phyloP scores from a whole-genome alignment of 2,888 invertebrate genomes.

The Mactromeris polynyma region DNA sequence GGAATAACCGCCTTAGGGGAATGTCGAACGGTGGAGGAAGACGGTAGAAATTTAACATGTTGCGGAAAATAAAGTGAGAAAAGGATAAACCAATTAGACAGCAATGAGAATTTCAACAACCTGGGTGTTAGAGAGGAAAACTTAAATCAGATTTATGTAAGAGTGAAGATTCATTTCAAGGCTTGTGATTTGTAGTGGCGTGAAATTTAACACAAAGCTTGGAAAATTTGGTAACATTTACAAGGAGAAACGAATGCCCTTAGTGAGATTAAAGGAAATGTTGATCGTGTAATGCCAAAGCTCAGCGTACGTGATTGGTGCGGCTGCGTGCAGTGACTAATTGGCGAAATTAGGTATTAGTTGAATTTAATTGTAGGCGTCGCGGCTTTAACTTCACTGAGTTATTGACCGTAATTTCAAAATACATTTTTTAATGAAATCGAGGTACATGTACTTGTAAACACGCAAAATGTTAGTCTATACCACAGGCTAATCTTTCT shows the following conservation, averaged over 20 bases:
- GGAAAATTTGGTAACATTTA: neutral
- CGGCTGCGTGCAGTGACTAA: neutral
- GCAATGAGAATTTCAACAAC: neutral
- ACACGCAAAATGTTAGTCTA: too few relatives aligned
- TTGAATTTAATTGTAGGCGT: neutral
- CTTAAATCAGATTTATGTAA: neutral
- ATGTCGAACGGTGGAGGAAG: neutral
- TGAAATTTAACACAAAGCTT: neutral
- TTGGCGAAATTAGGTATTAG: neutral
- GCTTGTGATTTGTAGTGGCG: neutral
- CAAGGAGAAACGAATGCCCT: neutral
- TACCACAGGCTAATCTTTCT: too few relatives aligned
- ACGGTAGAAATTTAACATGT: neutral
- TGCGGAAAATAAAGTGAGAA: neutral
- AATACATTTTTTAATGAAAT: too few relatives aligned
- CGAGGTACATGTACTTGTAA: too few relatives aligned
- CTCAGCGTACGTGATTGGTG: neutral
- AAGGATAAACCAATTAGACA: neutral
- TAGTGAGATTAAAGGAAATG: neutral
- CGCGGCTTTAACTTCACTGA: neutral
- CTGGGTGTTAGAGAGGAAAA: neutral
- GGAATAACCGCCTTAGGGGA: neutral
- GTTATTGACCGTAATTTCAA: too few relatives aligned
- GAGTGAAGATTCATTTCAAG: neutral
- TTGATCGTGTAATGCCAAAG: neutral